These are phyloP conservation scores for Drepana falcataria DNA, from an alignment of 2,888 invertebrate genomes.

Conservation along the genomic window DNA sequence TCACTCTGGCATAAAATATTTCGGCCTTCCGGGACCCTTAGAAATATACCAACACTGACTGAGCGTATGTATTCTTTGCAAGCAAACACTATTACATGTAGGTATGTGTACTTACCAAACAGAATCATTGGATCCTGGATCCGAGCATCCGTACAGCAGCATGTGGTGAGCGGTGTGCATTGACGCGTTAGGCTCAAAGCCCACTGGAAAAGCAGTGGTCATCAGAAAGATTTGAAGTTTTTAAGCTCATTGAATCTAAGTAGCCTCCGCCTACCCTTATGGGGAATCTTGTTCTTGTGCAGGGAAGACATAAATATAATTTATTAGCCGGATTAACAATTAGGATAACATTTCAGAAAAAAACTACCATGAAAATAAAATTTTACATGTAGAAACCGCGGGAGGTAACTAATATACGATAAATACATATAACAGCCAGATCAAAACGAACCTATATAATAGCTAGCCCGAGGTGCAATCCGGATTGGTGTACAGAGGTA, in stretches of 20 bases:
- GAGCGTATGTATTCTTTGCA: too few relatives aligned
- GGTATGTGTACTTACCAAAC: conserved; percentile 82
- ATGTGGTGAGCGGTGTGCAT: conserved; percentile 96
- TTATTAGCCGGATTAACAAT: too few relatives aligned
- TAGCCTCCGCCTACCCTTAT: too few relatives aligned
- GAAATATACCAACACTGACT: too few relatives aligned
- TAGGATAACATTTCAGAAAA: too few relatives aligned
- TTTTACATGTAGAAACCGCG: background rate
- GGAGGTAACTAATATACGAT: too few relatives aligned
- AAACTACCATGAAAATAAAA: conserved; percentile 2
- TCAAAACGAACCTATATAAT: conserved; percentile 85
- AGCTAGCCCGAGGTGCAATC: conserved; percentile 85
- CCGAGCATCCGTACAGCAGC: conserved; percentile 92
- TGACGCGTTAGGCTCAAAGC: conserved; percentile 94
- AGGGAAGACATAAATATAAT: too few relatives aligned
- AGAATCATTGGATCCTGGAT: conserved; percentile 84
- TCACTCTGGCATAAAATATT: too few relatives aligned
- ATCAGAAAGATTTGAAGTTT: too few relatives aligned
- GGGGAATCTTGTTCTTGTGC: too few relatives aligned
- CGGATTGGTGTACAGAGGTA: conserved; percentile 95
- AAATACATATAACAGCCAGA: background rate
- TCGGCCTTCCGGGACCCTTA: too few relatives aligned
- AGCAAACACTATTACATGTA: background rate
- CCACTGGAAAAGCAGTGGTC: conserved; percentile 79
- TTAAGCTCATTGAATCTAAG: too few relatives aligned